Evolutionary conservation across 2,888 invertebrate species (phyloP).

Genomic region (Megaustenia siamemsis): DNA sequence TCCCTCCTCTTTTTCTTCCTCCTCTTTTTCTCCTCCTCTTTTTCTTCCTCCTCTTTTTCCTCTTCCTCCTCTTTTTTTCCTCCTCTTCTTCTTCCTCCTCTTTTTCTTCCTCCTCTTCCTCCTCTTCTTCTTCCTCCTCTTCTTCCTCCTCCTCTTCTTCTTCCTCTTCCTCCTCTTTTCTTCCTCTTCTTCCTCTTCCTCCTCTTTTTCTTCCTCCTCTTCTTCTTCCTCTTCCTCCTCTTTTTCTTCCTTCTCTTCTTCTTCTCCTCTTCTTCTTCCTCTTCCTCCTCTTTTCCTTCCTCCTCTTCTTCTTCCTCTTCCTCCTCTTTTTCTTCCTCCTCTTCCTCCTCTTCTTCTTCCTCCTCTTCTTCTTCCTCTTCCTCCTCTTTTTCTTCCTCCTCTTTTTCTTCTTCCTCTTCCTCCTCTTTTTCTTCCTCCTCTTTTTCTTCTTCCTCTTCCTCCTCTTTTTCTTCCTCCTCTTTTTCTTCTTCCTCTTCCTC

Average conservation of each 20-base stretch:
- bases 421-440: no score
- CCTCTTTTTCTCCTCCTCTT: no score
- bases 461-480: no score
- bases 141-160: neutral
- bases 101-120: neutral
- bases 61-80: conserved; percentile 12
- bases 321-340: no score
- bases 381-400: no score
- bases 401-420: no score
- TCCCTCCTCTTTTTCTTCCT: no score
- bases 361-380: no score
- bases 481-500: no score
- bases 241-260: neutral
- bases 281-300: conserved; percentile 11
- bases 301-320: conserved; percentile 45
- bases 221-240: conserved; percentile 1
- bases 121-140: neutral
- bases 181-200: conserved; percentile 4
- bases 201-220: neutral
- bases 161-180: neutral
- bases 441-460: no score
- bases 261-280: conserved; percentile 16
- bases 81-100: neutral
- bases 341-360: no score
- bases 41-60: conserved; percentile 9